Percentiles rank a stretch among this genome's conserved stretches.
phyloP scores from a whole-genome alignment of 2,113 vertebrate genomes.

The Apodemus speciosus region DNA sequence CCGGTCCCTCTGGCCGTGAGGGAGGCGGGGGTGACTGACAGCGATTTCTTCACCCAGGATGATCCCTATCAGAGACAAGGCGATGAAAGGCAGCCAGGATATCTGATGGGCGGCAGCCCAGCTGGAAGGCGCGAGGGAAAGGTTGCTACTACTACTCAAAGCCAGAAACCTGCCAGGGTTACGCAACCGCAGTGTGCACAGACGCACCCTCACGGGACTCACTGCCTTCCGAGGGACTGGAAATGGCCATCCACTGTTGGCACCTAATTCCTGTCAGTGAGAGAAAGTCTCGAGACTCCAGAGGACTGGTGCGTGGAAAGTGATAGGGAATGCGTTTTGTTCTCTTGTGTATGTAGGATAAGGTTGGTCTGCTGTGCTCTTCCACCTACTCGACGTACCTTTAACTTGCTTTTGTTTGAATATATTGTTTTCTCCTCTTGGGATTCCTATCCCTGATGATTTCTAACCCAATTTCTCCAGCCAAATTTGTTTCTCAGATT shows the following conservation, averaged over 20 bases:
- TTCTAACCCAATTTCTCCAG: neutral
- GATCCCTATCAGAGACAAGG: slow-evolving; percentile 78
- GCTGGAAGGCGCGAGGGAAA: slow-evolving; percentile 71
- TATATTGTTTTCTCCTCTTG: neutral
- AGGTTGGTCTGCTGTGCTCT: neutral
- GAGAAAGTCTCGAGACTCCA: neutral
- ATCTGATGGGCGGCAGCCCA: slow-evolving; percentile 79
- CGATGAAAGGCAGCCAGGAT: slow-evolving; percentile 77
- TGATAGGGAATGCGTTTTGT: neutral
- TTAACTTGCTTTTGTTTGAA: neutral
- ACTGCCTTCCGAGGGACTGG: neutral
- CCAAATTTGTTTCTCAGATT: neutral
- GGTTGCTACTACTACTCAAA: slow-evolving; percentile 33
- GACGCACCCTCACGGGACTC: neutral
- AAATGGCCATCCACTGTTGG: neutral
- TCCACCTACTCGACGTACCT: neutral
- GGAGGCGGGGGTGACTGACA: slow-evolving; percentile 74
- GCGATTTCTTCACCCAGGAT: slow-evolving; percentile 77
- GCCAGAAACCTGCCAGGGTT: slow-evolving; percentile 19
- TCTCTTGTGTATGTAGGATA: neutral
- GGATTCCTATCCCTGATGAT: neutral
- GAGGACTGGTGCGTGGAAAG: neutral
- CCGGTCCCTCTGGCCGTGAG: slow-evolving; percentile 56
- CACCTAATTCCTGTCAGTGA: neutral
- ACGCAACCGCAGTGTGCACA: neutral